Percentiles rank a stretch among this genome's conserved stretches.
Evolutionary conservation across 2,797 vertebrate species (phyloP).

Genomic region (Galagoides demidoff): DNA sequence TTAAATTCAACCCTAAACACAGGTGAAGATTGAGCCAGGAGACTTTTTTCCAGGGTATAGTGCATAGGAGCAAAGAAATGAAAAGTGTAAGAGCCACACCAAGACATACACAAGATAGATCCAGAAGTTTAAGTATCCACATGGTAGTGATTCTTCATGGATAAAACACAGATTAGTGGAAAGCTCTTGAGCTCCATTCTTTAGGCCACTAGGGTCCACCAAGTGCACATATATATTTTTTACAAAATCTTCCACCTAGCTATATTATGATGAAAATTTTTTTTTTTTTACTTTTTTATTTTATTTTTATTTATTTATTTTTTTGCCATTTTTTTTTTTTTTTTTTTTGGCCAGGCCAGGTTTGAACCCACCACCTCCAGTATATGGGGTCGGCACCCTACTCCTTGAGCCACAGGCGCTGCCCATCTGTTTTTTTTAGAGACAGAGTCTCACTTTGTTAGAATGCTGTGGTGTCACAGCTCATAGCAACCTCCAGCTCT

Average conservation of each 20-base stretch:
- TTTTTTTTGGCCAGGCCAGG: too few relatives aligned
- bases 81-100: not conserved
- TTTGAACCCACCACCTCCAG: too few relatives aligned
- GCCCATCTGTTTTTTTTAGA: too few relatives aligned
- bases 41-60: conserved; percentile 18
- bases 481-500: too few relatives aligned
- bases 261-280: not conserved
- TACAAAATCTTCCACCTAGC: not conserved
- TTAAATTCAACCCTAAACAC: conserved; percentile 27
- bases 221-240: not conserved
- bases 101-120: not conserved
- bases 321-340: too few relatives aligned
- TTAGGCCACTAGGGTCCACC: not conserved
- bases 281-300: too few relatives aligned
- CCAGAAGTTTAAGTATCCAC: not conserved
- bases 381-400: too few relatives aligned
- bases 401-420: too few relatives aligned
- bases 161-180: conserved; percentile 20
- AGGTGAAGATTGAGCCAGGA: not conserved
- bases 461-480: too few relatives aligned
- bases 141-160: not conserved
- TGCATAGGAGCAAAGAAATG: not conserved
- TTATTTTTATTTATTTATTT: too few relatives aligned
- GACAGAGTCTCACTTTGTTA: too few relatives aligned
- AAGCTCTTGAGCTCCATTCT: not conserved